These are phyloP conservation scores for Allophyes oxyacanthae DNA, from an alignment of 2,888 invertebrate genomes.

Conservation along the genomic window DNA sequence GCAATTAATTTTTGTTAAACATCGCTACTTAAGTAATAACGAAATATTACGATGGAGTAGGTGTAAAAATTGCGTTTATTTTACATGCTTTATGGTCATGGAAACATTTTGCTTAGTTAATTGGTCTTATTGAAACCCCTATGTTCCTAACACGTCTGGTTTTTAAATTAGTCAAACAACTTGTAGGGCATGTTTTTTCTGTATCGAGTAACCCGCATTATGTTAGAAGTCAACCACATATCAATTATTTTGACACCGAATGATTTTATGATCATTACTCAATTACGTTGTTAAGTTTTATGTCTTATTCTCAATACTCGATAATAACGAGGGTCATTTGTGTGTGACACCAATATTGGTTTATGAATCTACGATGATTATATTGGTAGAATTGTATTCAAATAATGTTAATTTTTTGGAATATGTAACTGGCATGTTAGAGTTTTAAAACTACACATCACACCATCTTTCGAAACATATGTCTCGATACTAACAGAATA, in stretches of 20 bases:
- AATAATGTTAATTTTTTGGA: slow-evolving; percentile 3
- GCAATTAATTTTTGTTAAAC: slow-evolving; percentile 30
- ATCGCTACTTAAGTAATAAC: slow-evolving; percentile 16
- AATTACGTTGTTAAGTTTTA: slow-evolving; percentile 80
- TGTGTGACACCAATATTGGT: slow-evolving; percentile 43
- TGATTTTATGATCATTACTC: slow-evolving; percentile 77
- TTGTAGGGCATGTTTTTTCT: slow-evolving; percentile 38
- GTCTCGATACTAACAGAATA: slow-evolving; percentile 30
- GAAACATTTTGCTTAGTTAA: slow-evolving; percentile 34
- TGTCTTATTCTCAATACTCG: slow-evolving; percentile 72
- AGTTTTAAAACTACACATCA: slow-evolving; percentile 34
- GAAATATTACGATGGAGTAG: slow-evolving; percentile 19
- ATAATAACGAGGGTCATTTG: slow-evolving; percentile 54
- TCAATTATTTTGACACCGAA: slow-evolving; percentile 84
- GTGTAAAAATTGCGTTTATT: slow-evolving; percentile 11
- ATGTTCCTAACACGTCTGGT: slow-evolving; percentile 72
- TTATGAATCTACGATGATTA: slow-evolving; percentile 23
- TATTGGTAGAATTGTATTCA: slow-evolving; percentile 9
- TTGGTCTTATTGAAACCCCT: slow-evolving; percentile 72
- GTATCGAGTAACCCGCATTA: slow-evolving; percentile 79
- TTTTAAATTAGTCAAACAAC: slow-evolving; percentile 75
- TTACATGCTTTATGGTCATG: slow-evolving; percentile 1
- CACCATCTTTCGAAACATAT: slow-evolving; percentile 28
- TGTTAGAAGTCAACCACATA: slow-evolving; percentile 79
- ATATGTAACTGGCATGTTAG: slow-evolving; percentile 16